A percentile compares a stretch with the other conserved stretches of the same genome.
These are phyloP conservation scores for Lycopodina hypogea DNA, from an alignment of 37 sponge, comb jelly and placozoan species.

Conservation along the genomic window DNA sequence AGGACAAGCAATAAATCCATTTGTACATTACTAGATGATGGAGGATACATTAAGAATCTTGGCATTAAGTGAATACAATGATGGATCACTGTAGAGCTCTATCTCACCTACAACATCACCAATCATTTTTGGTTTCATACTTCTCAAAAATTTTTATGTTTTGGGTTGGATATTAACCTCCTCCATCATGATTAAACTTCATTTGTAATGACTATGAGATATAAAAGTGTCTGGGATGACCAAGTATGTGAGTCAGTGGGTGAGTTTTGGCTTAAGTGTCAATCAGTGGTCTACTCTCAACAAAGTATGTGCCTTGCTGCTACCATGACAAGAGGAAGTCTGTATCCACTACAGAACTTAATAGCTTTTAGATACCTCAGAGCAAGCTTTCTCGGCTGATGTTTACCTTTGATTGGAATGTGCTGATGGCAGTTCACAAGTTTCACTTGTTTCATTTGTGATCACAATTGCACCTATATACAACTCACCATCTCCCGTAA, in stretches of 20 bases:
- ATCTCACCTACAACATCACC: neutral
- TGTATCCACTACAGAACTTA: too few relatives aligned
- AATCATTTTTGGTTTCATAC: slow-evolving; percentile 16
- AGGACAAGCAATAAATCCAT: too few relatives aligned
- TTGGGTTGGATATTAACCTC: slow-evolving; percentile 43
- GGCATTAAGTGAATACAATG: slow-evolving; percentile 18
- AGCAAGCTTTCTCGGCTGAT: slow-evolving; percentile 24
- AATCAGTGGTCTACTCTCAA: slow-evolving; percentile 15
- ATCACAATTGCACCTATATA: too few relatives aligned
- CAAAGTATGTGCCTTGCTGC: slow-evolving; percentile 17
- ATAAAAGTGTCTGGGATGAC: slow-evolving; percentile 29
- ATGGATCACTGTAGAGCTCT: slow-evolving; percentile 9
- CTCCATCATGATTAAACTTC: slow-evolving; percentile 26
- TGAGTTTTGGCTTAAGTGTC: slow-evolving; percentile 17
- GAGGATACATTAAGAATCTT: slow-evolving; percentile 39
- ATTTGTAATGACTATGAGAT: too few relatives aligned
- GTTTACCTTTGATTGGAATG: too few relatives aligned
- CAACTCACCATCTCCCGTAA: slow-evolving; percentile 20
- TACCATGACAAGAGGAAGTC: too few relatives aligned
- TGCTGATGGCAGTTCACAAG: slow-evolving; percentile 3
- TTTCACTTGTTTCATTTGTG: too few relatives aligned
- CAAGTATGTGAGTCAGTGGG: slow-evolving; percentile 8
- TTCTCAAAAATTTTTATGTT: slow-evolving; percentile 31
- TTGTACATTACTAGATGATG: slow-evolving; percentile 11
- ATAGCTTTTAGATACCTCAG: slow-evolving; percentile 46